Base-by-base conservation (phyloP, 2,797 vertebrate species). In the Amphiprion clarkii region DNA sequence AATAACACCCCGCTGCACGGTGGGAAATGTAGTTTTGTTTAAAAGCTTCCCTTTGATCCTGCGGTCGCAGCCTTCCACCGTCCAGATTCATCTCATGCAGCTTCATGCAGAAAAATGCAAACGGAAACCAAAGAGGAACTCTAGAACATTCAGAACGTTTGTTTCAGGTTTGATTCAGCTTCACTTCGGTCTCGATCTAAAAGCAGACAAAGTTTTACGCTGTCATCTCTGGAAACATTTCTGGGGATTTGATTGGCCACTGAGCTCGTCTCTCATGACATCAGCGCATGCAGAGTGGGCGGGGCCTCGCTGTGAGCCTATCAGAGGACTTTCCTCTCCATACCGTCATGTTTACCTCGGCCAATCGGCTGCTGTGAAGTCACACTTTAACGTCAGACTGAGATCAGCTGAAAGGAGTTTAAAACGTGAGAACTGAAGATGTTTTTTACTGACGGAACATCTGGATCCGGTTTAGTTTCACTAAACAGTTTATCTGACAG, bases 311-410 rank as follows among this genome's bases (percentile, higher is more conserved):
- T 17, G 48, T 54, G 66, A 74, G 42, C 68, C 63, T 69, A 81
- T 88, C 81, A 78, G 74, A 3, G 57, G 36, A 67, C 73, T 88
- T 84, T 89, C 81, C 78, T 87, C 89, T 94, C 89, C 89, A 91
- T 84, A 89, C 89, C 80, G 89, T 85, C 92, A 90, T 72, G 81
- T 86, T 82, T 64, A 64, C 78, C 46, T 75, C 48, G 53, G 67
- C 59, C 71, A 79, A 76, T 81, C 68, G 69, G 27, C 46, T 33
- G 19, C 55, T 52, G 21, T 4, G 8, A 44, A 63, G 49, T 68
- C 6, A 66, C 55, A 9, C 11, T 55, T 64, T 5, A 61, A 76
- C 31, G 51, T 59, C 81, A 62, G 69, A 81, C 69, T 76, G 62
- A 67, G 36, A 25, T 48, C 39, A 44, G 60, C 31, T 27, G 31